These are phyloP conservation scores for Bubo blakistoni DNA, from an alignment of 2,113 vertebrate species.

Conservation along the genomic window DNA sequence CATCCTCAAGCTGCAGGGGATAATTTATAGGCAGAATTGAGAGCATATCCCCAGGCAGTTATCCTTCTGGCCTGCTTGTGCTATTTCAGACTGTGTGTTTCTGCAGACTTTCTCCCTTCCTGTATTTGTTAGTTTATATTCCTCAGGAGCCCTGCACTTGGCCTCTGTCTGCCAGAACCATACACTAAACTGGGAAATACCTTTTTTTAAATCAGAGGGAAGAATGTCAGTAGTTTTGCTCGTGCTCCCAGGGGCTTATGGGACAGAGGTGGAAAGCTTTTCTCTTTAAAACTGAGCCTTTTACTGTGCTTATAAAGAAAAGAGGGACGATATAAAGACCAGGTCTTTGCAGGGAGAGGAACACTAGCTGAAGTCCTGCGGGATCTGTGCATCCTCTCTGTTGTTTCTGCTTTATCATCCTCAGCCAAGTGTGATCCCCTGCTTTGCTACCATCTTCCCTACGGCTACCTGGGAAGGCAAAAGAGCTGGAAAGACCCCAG, in stretches of 20 bases:
- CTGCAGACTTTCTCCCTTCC: background rate
- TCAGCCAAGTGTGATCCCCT: accelerated
- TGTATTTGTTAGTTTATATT: background rate
- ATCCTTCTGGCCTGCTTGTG: background rate
- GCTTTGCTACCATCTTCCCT: background rate
- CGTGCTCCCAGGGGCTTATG: accelerated
- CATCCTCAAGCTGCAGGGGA: background rate
- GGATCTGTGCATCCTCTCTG: background rate
- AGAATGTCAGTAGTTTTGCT: background rate
- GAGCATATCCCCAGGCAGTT: background rate
- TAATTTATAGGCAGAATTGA: background rate
- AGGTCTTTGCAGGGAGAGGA: background rate
- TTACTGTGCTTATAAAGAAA: background rate
- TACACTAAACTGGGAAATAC: background rate
- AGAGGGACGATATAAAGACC: background rate
- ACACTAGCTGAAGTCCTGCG: accelerated
- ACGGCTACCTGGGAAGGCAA: no score
- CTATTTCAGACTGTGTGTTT: background rate
- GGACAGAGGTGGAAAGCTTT: background rate
- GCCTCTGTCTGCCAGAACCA: background rate
- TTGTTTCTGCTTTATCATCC: background rate
- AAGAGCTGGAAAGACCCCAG: background rate
- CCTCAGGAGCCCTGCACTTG: background rate
- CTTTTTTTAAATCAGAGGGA: background rate
- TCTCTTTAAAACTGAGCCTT: background rate